Evolutionary conservation across 2,113 vertebrate species (phyloP).

Genomic region (Python bivittatus): DNA sequence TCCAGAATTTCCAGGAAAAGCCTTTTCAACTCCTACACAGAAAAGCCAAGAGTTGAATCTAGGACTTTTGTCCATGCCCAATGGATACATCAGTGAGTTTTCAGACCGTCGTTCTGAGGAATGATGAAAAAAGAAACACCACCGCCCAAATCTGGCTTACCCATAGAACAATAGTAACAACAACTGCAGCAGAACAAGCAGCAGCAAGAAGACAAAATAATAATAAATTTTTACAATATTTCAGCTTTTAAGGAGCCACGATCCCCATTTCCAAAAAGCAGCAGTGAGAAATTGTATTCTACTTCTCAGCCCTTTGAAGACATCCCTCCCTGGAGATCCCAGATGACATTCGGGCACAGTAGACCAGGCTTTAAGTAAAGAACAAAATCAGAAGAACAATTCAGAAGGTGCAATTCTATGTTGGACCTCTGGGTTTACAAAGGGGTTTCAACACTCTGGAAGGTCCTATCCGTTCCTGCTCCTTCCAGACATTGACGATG

Average conservation of each 20-base stretch:
- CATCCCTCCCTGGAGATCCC: not conserved
- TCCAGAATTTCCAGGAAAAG: not conserved
- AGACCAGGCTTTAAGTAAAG: not conserved
- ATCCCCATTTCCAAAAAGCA: not conserved
- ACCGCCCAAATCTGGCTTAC: not conserved
- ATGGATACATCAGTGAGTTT: not conserved
- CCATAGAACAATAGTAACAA: not conserved
- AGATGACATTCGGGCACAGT: not conserved
- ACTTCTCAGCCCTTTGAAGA: not conserved
- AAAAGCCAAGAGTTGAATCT: not conserved
- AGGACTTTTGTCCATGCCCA: not conserved
- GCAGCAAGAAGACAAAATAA: not conserved
- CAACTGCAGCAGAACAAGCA: not conserved
- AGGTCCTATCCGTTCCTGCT: not conserved
- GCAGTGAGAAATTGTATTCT: not conserved
- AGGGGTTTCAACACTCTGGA: not conserved
- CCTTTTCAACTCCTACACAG: too few species aligned
- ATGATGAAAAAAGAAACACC: not conserved
- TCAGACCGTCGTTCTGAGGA: not conserved
- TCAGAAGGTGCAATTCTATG: not conserved
- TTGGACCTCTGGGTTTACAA: not conserved
- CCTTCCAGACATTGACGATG: not conserved
- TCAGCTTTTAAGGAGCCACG: not conserved
- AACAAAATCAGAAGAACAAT: too few species aligned
- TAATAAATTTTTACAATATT: not conserved